Evolutionary conservation across 2,113 vertebrate species (phyloP), one percentile per base, ranked within the genome.

Genomic region (Regulus satrapa): DNA sequence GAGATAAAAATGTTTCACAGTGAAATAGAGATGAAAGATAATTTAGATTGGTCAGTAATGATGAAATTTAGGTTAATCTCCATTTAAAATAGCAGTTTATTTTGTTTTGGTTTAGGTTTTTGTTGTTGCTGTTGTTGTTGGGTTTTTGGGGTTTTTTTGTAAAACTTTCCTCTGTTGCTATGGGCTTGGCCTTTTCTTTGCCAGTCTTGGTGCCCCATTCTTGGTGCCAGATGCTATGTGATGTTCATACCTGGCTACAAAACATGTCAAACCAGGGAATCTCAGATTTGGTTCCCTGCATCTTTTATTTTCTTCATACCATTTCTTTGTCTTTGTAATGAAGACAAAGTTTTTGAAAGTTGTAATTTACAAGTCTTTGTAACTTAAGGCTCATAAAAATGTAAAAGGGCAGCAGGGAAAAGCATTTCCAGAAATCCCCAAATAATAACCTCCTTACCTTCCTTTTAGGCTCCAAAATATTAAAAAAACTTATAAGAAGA

Each of bases 381-480:
- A 32, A 82, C 17, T 38, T 19, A 14, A 78, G 19, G 2, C 2
- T 5, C 12, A 13, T 31, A n/a, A n/a, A 17, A 55, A 56, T 29
- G 11, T 18, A 48, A 78, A 63, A 40, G 16, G 20, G 38, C 14
- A 34, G 8, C 46, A 34, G 17, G 64, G 63, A 86, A 72, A n/a
- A 18, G 18, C 8, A 16, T 43, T 71, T 48, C 10, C 8, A n/a
- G 32, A 25, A 72, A 52, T 40, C 10, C 13, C 48, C 31, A 43
- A 41, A 31, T 59, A 89, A 81, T 5, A 29, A 28, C 55, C 17
- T 32, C 25, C 5, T 64, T 85, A 17, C 26, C 73, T 74, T 95
- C 66, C 64, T 94, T 94, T 61, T 87, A 99, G 99, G 92, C 98
- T 99, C 87, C 96, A 69, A 95, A 98, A 98, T 92, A 98, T 99